Evolutionary conservation across 2,797 vertebrate genomes (phyloP).

Genomic region (Oreonectes daqikongensis): DNA sequence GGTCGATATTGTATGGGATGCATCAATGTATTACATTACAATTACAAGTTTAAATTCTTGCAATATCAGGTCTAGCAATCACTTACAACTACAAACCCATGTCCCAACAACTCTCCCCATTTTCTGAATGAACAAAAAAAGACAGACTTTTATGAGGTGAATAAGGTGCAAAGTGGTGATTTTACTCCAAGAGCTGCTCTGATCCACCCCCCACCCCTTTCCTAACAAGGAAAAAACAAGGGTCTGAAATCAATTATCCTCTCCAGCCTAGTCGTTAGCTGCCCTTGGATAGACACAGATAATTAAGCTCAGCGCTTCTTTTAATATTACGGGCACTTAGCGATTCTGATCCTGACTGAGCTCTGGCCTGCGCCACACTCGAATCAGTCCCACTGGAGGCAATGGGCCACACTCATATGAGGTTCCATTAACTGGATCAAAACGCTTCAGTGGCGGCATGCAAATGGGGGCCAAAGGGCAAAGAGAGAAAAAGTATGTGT

Average conservation of each 20-base stretch:
- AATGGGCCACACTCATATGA: constrained; percentile 56
- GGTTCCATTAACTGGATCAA: constrained; percentile 54
- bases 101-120: neutral
- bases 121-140: constrained; percentile 7
- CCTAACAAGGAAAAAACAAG: constrained; percentile 50
- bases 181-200: constrained; percentile 29
- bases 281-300: constrained; percentile 78
- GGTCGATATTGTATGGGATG: too few species aligned
- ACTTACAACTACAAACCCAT: neutral
- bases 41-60: neutral
- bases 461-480: constrained; percentile 56
- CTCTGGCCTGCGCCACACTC: constrained; percentile 50
- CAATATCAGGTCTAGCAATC: too few species aligned
- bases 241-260: constrained; percentile 78
- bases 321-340: constrained; percentile 57
- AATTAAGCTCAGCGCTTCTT: constrained; percentile 73
- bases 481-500: constrained; percentile 43
- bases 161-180: constrained; percentile 31
- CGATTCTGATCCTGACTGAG: constrained; percentile 51
- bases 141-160: constrained; percentile 27
- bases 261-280: constrained; percentile 74
- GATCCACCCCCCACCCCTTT: constrained; percentile 14
- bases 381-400: constrained; percentile 58
- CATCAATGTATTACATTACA: too few species aligned
- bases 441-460: constrained; percentile 48